These are phyloP conservation scores for Saccostrea cuccullata DNA, from an alignment of 1,140 invertebrate species.

Conservation along the genomic window DNA sequence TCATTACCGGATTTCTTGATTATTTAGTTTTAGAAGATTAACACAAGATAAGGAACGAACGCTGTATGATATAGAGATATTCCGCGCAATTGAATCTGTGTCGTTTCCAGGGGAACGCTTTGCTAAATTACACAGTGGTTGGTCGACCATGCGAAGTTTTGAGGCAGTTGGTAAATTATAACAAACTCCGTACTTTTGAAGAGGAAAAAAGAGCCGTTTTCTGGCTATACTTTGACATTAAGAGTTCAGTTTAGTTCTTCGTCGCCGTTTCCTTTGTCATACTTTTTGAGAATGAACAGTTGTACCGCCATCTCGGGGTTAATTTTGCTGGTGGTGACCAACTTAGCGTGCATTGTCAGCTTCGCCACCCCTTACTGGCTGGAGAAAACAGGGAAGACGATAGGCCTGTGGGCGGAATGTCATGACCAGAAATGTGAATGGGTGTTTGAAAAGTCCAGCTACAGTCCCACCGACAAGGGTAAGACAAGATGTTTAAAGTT, in stretches of 20 bases:
- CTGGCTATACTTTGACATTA: background rate
- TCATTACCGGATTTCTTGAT: background rate
- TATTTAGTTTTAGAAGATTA: slow-evolving; percentile 31
- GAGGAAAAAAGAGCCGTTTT: background rate
- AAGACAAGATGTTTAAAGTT: background rate
- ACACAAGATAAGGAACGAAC: background rate
- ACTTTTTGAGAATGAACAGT: background rate
- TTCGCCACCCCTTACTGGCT: slow-evolving; percentile 70
- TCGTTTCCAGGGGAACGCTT: slow-evolving; percentile 7
- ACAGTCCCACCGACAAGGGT: background rate
- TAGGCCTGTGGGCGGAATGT: slow-evolving; percentile 16
- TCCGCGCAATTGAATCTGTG: slow-evolving; percentile 10
- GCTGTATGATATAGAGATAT: slow-evolving; percentile 14
- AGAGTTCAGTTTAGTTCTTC: too few relatives aligned
- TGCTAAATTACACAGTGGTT: slow-evolving; percentile 13
- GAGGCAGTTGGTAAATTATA: background rate
- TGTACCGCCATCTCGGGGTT: slow-evolving; percentile 61
- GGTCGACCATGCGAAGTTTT: slow-evolving; percentile 15
- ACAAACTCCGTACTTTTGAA: background rate
- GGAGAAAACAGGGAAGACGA: slow-evolving; percentile 26
- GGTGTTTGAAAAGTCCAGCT: background rate
- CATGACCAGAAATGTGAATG: slow-evolving; percentile 18
- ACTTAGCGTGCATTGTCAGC: slow-evolving; percentile 65
- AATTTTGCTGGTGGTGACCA: slow-evolving; percentile 65
- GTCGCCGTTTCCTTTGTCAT: background rate